These are phyloP conservation scores for Meta bourneti DNA, from an alignment of 2,888 invertebrate species.

Conservation along the genomic window DNA sequence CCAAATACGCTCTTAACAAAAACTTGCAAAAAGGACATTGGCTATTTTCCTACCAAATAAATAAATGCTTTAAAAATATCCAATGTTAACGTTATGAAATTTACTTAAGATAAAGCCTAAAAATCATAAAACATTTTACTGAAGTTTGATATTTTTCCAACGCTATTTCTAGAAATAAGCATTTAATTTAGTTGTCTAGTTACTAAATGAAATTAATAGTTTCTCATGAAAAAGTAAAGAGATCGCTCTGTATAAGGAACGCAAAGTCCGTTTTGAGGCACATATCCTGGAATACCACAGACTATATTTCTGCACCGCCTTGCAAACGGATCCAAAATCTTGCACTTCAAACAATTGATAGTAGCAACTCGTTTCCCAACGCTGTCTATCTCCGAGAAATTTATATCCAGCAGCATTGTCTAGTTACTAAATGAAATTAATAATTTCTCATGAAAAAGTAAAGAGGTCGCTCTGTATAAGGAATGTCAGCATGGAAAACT, in stretches of 20 bases:
- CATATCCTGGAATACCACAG: slow-evolving; percentile 65
- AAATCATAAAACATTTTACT: too few species aligned
- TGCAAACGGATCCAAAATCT: slow-evolving; percentile 68
- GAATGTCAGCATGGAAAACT: slow-evolving; percentile 64
- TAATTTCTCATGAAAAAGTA: not conserved
- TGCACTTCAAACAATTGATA: slow-evolving; percentile 32
- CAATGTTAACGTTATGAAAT: not conserved
- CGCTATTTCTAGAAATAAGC: not conserved
- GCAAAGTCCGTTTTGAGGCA: slow-evolving; percentile 59
- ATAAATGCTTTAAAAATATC: not conserved
- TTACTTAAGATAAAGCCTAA: too few species aligned
- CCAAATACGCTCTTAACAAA: too few species aligned
- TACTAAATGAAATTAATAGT: too few species aligned
- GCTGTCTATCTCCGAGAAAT: slow-evolving; percentile 58
- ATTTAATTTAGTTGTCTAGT: not conserved
- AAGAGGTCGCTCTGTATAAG: slow-evolving; percentile 26
- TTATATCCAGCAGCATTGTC: slow-evolving; percentile 60
- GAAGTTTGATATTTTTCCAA: too few species aligned
- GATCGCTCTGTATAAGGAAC: slow-evolving; percentile 31
- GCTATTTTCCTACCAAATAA: too few species aligned
- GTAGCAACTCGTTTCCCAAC: slow-evolving; percentile 51
- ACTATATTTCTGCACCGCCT: slow-evolving; percentile 68
- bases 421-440: too few species aligned
- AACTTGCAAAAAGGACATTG: too few species aligned
- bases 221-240: not conserved